Conservation (phyloP, 2,888 invertebrate genomes). For the Nephrotoma flavescens region DNA sequence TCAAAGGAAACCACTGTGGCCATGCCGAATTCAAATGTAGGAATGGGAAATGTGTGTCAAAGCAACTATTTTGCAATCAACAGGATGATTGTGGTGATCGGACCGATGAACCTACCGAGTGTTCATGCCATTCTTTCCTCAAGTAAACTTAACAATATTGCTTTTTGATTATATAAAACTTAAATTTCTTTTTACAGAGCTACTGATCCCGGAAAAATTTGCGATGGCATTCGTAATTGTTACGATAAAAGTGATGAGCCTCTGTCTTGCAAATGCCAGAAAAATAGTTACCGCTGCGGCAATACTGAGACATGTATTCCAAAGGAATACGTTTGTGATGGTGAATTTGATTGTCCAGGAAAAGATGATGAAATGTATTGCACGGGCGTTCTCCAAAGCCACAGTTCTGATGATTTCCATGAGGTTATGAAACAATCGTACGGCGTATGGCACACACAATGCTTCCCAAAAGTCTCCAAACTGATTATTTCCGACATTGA, state of each 20-base stretch:
- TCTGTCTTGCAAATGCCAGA: slow-evolving; percentile 43
- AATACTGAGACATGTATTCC: slow-evolving; percentile 45
- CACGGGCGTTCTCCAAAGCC: slow-evolving; percentile 33
- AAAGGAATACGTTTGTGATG: slow-evolving; percentile 62
- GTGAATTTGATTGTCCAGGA: slow-evolving; percentile 52
- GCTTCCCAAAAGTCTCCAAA: slow-evolving; percentile 40
- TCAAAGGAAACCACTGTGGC: slow-evolving; percentile 36
- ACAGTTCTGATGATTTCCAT: slow-evolving; percentile 37
- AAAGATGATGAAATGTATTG: slow-evolving; percentile 60
- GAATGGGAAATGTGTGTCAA: slow-evolving; percentile 51
- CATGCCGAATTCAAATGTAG: slow-evolving; percentile 49
- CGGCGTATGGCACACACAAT: slow-evolving; percentile 59
- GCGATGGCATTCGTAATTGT: slow-evolving; percentile 65
- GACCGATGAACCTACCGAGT: slow-evolving; percentile 52
- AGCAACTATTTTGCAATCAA: slow-evolving; percentile 52
- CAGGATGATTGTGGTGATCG: slow-evolving; percentile 52
- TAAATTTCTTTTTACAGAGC: slow-evolving; percentile 22
- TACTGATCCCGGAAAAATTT: slow-evolving; percentile 52
- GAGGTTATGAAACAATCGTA: slow-evolving; percentile 49
- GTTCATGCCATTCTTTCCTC: slow-evolving; percentile 51
- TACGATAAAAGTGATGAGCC: slow-evolving; percentile 64
- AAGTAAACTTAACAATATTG: slow-evolving; percentile 21
- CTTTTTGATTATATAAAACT: background rate
- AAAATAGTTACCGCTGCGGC: slow-evolving; percentile 35
- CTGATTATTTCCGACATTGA: slow-evolving; percentile 34